Conservation (phyloP, 2,113 vertebrate species). For the Orientallactaga bullata region DNA sequence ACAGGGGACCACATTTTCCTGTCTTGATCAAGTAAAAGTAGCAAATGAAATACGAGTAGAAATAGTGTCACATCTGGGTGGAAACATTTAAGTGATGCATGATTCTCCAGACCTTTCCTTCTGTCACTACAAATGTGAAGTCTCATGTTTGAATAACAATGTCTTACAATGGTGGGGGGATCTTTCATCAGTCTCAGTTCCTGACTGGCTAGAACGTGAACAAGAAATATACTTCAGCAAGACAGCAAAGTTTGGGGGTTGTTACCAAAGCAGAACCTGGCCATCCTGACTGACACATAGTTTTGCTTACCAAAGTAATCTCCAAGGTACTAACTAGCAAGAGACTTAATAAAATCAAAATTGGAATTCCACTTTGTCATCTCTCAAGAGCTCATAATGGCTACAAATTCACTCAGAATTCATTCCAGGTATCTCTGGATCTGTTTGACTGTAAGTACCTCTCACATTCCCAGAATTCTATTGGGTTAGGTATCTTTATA, state of each 20-base stretch:
- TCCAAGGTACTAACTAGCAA: slow-evolving; percentile 43
- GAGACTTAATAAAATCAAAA: slow-evolving; percentile 44
- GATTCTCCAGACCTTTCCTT: background rate
- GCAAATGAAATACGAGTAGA: background rate
- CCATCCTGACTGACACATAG: background rate
- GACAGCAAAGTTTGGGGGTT: background rate
- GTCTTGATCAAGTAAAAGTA: background rate
- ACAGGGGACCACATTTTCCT: background rate
- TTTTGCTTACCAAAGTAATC: slow-evolving; percentile 54
- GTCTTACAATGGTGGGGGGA: background rate
- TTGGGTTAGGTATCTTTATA: slow-evolving; percentile 51
- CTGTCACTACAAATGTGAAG: background rate
- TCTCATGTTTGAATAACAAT: background rate
- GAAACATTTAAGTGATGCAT: background rate
- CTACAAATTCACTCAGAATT: background rate
- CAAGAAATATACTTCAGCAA: slow-evolving; percentile 37
- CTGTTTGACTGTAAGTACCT: slow-evolving; percentile 31
- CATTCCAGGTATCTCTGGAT: slow-evolving; percentile 39
- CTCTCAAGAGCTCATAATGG: slow-evolving; percentile 51
- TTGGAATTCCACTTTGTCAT: background rate
- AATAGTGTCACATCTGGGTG: background rate
- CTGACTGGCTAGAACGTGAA: background rate
- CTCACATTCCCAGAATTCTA: slow-evolving; percentile 67
- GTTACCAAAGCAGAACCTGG: slow-evolving; percentile 37
- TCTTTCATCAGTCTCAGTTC: background rate